Base-by-base conservation (phyloP, 2,888 invertebrate genomes). In the Meandrusa payeni region DNA sequence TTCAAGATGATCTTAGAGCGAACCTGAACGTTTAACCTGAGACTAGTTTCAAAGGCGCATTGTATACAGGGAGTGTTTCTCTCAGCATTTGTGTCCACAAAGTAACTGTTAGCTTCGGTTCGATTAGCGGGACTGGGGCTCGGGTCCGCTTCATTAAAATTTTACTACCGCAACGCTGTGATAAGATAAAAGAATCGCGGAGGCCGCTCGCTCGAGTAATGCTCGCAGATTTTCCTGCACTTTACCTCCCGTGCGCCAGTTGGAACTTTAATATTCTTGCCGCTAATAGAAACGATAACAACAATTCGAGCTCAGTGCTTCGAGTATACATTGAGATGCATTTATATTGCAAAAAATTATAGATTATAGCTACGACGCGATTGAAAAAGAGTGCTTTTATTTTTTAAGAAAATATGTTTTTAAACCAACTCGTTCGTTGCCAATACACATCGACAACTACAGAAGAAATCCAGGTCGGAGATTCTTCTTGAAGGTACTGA, bases 61-160 rank as follows among this genome's bases (percentile, higher is more conserved):
- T 29, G 19, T 31, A 31, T 20, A 23, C 12, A 5, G 28, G 10
- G 12, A 20, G 36, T 45, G 26, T 39, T 36, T 44, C 52, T 59
- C 54, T 55, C 47, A 51, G 57, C 62, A 59, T 61, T 61, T 61
- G 64, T 59, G 59, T 60, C 59, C 57, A 62, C 61, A 63, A 60
- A 58, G 60, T 67, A 68, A 73, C 70, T 58, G 73, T 70, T 64
- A 65, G 64, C 59, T 63, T 66, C 56, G 52, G 64, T 60, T 64
- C 72, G 69, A 73, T 74, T 72, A 76, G 70, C 75, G 68, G 73
- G 61, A 75, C 63, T 53, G 50, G 46, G 57, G 46, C 57, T 58
- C 54, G 61, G 60, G 51, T 48, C 53, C 51, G 58, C 61, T 73
- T 81, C 73, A 79, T 81, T 79, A 81, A 77, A 77, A 71, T 75